Evolutionary conservation across 2,113 vertebrate genomes (phyloP).

Genomic region (Dromiciops gliroides): DNA sequence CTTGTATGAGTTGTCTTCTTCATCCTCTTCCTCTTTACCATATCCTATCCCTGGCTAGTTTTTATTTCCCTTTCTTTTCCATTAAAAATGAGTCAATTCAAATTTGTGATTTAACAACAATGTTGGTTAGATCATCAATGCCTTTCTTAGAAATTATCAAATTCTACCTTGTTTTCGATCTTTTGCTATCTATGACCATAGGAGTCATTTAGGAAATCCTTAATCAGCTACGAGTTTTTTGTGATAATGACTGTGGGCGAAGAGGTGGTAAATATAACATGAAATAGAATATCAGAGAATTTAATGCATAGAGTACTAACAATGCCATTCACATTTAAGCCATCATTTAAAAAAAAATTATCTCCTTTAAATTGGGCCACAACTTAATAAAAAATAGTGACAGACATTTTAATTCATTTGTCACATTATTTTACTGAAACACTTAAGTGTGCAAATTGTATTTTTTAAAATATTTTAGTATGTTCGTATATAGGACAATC

Average conservation of each 20-base stretch:
- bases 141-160: background rate
- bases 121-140: fast-evolving
- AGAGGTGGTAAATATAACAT: fast-evolving
- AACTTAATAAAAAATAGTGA: background rate
- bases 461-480: background rate
- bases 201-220: background rate
- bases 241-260: background rate
- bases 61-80: background rate
- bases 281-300: background rate
- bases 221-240: background rate
- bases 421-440: background rate
- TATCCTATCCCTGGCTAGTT: background rate
- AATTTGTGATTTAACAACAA: background rate
- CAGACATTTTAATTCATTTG: background rate
- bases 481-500: background rate
- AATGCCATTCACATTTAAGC: background rate
- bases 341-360: fast-evolving
- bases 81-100: background rate
- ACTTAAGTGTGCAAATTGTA: background rate
- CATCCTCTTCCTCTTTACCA: background rate
- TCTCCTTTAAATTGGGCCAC: background rate
- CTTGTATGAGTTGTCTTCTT: background rate
- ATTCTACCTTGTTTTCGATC: background rate
- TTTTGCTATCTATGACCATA: background rate
- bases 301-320: background rate